Percentiles rank a stretch among this genome's conserved stretches.
phyloP scores from a whole-genome alignment of 2,797 vertebrate genomes.

The Acomys russatus region DNA sequence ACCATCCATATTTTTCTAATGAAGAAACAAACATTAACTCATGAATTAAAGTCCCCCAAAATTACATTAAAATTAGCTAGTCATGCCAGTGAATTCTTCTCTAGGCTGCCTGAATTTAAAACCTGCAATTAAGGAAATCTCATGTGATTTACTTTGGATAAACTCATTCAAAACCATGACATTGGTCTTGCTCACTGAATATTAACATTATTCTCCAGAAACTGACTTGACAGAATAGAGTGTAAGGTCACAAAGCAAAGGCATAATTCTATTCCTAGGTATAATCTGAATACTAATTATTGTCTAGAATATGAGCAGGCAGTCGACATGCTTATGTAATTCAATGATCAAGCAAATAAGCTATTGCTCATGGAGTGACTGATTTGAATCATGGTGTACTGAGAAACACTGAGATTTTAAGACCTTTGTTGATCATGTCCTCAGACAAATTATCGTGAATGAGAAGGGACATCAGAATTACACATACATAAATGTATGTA shows the following conservation, averaged over 20 bases:
- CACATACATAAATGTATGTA: neutral
- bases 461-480: neutral
- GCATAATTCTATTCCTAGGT: constrained; percentile 11
- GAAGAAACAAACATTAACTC: neutral
- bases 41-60: neutral
- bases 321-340: constrained; percentile 22
- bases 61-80: neutral
- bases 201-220: neutral
- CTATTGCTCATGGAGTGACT: neutral
- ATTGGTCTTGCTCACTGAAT: neutral
- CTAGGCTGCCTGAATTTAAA: neutral
- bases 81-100: neutral
- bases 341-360: neutral
- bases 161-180: neutral
- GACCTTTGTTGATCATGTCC: neutral
- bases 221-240: neutral
- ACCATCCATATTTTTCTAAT: neutral
- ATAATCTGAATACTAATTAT: neutral
- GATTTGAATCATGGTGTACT: neutral
- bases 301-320: constrained; percentile 37
- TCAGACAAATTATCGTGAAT: neutral
- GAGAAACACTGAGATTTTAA: neutral
- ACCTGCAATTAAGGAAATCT: neutral
- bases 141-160: neutral
- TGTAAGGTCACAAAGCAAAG: constrained; percentile 16